Conservation (phyloP, 2,113 vertebrate species). For the Menura novaehollandiae region DNA sequence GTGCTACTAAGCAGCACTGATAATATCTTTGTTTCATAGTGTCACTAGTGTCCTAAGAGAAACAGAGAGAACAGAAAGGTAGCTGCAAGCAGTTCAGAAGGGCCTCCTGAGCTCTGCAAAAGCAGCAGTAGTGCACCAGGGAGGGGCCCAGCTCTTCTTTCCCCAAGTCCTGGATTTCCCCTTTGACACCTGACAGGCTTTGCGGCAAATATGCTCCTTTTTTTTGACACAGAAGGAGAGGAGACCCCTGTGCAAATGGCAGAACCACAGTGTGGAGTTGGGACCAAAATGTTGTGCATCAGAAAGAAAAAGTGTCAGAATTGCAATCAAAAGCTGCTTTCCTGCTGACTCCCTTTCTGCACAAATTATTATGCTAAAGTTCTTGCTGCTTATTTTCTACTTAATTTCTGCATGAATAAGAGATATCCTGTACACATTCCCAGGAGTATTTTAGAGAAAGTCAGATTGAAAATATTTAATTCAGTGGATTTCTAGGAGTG, state of each 20-base stretch:
- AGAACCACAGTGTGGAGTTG: not conserved
- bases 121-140: accelerated
- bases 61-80: not conserved
- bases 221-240: not conserved
- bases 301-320: not conserved
- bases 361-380: not conserved
- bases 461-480: slow-evolving; percentile 14
- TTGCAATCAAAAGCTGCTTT: not conserved
- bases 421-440: not conserved
- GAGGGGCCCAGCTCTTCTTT: accelerated
- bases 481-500: slow-evolving; percentile 1
- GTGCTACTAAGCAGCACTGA: not conserved
- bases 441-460: slow-evolving; percentile 28
- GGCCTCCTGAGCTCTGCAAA: not conserved
- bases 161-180: accelerated
- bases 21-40: not conserved
- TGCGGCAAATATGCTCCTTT: accelerated
- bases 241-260: accelerated
- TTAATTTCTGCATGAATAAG: slow-evolving; percentile 44
- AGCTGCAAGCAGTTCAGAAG: not conserved
- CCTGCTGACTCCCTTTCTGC: not conserved
- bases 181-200: not conserved
- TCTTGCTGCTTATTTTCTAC: slow-evolving; percentile 29
- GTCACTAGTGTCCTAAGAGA: not conserved
- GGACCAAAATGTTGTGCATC: not conserved